Percentiles rank a stretch among this genome's conserved stretches.
These are phyloP conservation scores for Reticulitermes lucifugus DNA, from an alignment of 2,888 invertebrate species.

Conservation along the genomic window DNA sequence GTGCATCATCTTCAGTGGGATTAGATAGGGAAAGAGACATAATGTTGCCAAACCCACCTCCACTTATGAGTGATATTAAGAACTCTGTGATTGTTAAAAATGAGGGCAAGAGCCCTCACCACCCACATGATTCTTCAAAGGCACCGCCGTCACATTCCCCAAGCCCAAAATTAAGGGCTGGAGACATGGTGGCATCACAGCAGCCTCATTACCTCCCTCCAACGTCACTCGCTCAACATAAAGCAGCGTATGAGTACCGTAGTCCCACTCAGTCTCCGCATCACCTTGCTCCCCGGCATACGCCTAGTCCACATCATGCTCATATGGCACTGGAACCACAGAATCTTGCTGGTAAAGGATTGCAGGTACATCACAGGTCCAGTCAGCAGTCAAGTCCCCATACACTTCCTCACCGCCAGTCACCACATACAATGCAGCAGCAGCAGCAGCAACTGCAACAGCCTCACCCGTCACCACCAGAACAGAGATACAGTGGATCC, in stretches of 20 bases:
- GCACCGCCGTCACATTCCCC: conserved; percentile 69
- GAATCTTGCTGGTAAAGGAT: conserved; percentile 44
- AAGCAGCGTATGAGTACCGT: conserved; percentile 61
- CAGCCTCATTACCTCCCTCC: conserved; percentile 62
- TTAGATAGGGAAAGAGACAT: conserved; percentile 56
- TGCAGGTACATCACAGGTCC: conserved; percentile 49
- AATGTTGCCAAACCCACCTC: conserved; percentile 74
- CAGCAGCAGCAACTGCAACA: conserved; percentile 59
- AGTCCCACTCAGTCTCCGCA: conserved; percentile 64
- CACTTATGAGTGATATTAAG: conserved; percentile 76
- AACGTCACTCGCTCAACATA: conserved; percentile 57
- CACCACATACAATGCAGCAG: conserved; percentile 63
- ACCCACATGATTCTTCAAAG: conserved; percentile 64
- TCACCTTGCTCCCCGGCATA: conserved; percentile 62
- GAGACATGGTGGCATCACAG: conserved; percentile 64
- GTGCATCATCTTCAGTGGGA: conserved; percentile 44
- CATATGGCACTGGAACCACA: conserved; percentile 44
- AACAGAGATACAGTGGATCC: conserved; percentile 50
- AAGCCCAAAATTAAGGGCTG: conserved; percentile 61
- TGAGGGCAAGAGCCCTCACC: conserved; percentile 73
- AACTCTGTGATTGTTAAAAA: conserved; percentile 84
- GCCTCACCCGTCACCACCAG: conserved; percentile 49
- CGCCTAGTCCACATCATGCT: conserved; percentile 51
- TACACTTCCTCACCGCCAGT: conserved; percentile 60
- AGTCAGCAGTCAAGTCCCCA: conserved; percentile 66